Base-by-base conservation (phyloP, 2,888 invertebrate species). In the Melieria omissa region DNA sequence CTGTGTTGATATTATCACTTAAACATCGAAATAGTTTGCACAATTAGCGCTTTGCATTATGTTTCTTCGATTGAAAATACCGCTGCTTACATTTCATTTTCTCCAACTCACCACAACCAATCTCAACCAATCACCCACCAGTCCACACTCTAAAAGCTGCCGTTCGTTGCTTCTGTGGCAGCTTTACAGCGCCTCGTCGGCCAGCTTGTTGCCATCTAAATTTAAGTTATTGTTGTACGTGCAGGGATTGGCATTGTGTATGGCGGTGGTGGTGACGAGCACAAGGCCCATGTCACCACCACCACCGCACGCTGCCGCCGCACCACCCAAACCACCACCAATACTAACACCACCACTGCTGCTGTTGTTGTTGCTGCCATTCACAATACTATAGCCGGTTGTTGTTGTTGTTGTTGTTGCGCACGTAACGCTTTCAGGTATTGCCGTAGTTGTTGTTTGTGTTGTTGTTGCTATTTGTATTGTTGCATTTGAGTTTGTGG, bases 101-200 rank as follows among this genome's bases (percentile, higher is more conserved):
- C 5, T 16, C 29, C 12, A 4, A 3, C 16, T 1, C 45, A 46
- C 47, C 16, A 46, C 16, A 62, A 29, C 29, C 29, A 29, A 29
- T 29, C 29, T 29, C 29, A 29, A 29, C 29, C 29, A 29, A 29
- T 29, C 29, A 29, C 29, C 29, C 29, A 29, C 29, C 29, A 29
- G 29, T 3, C 29, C 29, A 29, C 29, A 29, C 29, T 29, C 29
- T 1, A 3, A 29, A 29, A 2, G 29, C 29, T 29, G 29, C 29
- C 29, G 29, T 1, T 1, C 29, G 29, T 29, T 41, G 65, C 41
- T 9, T 57, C 63, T 46, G 4, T 65, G 14, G 68, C 1, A 16
- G 1, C 16, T 63, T 81, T 85, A 86, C 67, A 86, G 79, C 57
- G 84, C 80, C 71, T 86, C 86, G 65, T 86, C 86, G 76, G 83